phyloP scores from a whole-genome alignment of 2,113 vertebrate species.

The Procavia capensis region DNA sequence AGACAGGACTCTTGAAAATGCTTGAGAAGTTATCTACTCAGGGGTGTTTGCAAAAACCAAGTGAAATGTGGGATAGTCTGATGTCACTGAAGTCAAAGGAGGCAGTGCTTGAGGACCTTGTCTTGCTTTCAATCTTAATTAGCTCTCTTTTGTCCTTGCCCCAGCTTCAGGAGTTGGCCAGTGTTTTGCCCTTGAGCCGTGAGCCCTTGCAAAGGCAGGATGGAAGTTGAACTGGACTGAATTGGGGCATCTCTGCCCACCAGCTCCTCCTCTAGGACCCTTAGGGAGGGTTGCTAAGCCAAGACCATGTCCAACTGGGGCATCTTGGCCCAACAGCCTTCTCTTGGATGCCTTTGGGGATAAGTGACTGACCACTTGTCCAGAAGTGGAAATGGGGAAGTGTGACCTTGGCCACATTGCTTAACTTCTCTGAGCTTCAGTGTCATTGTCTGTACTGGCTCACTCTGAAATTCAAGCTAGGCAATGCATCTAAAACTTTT shows the following conservation, averaged over 20 bases:
- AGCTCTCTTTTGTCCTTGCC: constrained; percentile 73
- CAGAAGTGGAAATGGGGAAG: constrained; percentile 73
- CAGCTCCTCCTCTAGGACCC: constrained; percentile 73
- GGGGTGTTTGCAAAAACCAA: background rate
- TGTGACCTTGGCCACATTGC: constrained; percentile 68
- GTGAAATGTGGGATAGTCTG: background rate
- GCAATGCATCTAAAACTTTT: accelerated
- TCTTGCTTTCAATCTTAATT: constrained; percentile 82
- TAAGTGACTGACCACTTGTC: constrained; percentile 57
- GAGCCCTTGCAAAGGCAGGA: constrained; percentile 80
- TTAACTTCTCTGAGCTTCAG: background rate
- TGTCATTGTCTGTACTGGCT: background rate
- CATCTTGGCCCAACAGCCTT: constrained; percentile 80
- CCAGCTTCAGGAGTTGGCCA: constrained; percentile 55
- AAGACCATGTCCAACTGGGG: constrained; percentile 82
- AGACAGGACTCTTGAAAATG: background rate
- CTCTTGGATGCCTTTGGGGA: constrained; percentile 68
- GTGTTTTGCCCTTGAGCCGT: constrained; percentile 84
- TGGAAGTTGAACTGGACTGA: constrained; percentile 85
- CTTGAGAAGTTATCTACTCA: background rate
- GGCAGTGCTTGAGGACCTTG: constrained; percentile 48
- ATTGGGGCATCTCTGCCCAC: constrained; percentile 86
- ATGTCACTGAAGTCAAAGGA: background rate
- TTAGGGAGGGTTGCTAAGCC: constrained; percentile 70
- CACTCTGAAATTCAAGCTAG: background rate